phyloP scores from a whole-genome alignment of 2,888 invertebrate genomes.

The Ophion ventricosus region DNA sequence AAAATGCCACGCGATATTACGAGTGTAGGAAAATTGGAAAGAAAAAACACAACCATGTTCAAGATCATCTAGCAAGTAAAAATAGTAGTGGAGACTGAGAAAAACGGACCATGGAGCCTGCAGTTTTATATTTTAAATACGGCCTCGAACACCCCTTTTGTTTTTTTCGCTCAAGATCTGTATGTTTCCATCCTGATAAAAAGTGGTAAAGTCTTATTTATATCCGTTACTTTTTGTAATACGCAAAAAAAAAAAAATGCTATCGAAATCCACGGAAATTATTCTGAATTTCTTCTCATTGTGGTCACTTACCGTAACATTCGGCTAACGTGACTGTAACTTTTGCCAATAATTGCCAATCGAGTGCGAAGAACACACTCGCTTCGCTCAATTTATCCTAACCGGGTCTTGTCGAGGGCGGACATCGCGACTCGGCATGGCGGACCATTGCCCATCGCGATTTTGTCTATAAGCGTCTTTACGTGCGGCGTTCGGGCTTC shows the following conservation, averaged over 20 bases:
- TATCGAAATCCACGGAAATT: background rate
- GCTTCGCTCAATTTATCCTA: background rate
- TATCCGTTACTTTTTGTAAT: background rate
- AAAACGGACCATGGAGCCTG: background rate
- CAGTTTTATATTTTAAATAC: background rate
- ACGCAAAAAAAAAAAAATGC: background rate
- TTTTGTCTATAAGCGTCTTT: conserved; percentile 19
- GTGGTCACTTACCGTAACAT: background rate
- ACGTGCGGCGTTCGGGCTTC: conserved; percentile 5
- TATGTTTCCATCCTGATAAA: background rate
- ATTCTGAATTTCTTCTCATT: background rate
- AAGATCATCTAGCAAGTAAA: background rate
- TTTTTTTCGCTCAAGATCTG: background rate
- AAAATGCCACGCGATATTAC: background rate
- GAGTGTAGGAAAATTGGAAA: background rate
- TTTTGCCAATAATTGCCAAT: background rate
- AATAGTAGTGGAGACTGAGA: background rate
- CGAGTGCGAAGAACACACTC: background rate
- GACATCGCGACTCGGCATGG: conserved; percentile 26
- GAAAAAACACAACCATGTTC: background rate
- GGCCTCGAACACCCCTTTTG: background rate
- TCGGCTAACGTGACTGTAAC: background rate
- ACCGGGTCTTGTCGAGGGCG: conserved; percentile 10
- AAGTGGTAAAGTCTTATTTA: background rate
- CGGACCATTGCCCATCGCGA: conserved; percentile 15